Evolutionary conservation across 2,888 invertebrate species (phyloP), one percentile per base, ranked within the genome.

Genomic region (Alloplasta piceator): DNA sequence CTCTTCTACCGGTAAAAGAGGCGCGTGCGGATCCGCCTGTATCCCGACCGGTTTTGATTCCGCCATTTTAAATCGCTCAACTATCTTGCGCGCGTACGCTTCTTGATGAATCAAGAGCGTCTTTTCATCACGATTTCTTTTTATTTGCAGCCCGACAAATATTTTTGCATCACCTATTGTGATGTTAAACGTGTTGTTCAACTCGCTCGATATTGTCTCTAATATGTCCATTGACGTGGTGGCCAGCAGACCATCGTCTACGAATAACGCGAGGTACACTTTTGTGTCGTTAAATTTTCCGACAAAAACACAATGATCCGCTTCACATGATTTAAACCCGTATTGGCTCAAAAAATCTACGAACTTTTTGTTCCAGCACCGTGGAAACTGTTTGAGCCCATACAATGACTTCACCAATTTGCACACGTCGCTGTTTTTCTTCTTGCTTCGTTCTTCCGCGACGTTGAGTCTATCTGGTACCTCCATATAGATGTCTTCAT

Each of bases 181-280:
- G 6, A 82, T 81, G n/a, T 82, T 78, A 67, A 86, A 84, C 12
- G 75, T 26, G 7, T 76, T 16, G n/a, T 52, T 50, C n/a, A 84
- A 41, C 4, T 56, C 41, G n/a, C 58, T 52, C 36, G n/a, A n/a
- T n/a, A n/a, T n/a, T n/a, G n/a, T n/a, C n/a, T n/a, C n/a, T n/a
- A n/a, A n/a, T n/a, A n/a, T 72, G n/a, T 72, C 38, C 46, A 68
- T 43, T 41, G 71, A 61, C 7, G 48, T 82, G 7, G 78, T 41
- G 12, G 79, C 82, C 1, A 85, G 56, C 9, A 85, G 48, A 3
- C 85, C 84, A 63, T 85, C 85, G 71, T 86, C 86, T 14, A 86
- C 86, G 66, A 82, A 85, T 0, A 85, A 55, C 14, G 80, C 52
- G 1, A 52, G 14, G 4, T 61, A 36, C 43, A 61, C 61, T 39